phyloP scores from a whole-genome alignment of 2,113 vertebrate genomes.

The Colistium nudipinnis region DNA sequence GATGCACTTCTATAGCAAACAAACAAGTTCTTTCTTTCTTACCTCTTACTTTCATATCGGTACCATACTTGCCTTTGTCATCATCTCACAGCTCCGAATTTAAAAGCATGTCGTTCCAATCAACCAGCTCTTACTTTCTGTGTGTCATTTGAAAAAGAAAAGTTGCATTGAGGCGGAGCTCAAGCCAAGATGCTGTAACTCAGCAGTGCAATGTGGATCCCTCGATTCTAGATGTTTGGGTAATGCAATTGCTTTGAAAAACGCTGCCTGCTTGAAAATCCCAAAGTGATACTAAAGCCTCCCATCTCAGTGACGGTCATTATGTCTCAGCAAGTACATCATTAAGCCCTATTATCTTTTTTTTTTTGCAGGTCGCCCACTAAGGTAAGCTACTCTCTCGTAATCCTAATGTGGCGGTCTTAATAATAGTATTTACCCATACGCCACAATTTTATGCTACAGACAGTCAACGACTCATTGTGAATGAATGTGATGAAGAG shows the following conservation, averaged over 20 bases:
- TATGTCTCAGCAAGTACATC: conserved; percentile 13
- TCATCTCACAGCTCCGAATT: background rate
- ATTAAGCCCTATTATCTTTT: conserved; percentile 36
- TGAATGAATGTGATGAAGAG: conserved; percentile 30
- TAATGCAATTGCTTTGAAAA: conserved; percentile 44
- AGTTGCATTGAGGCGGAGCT: conserved; percentile 28
- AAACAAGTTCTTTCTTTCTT: background rate
- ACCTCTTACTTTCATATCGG: background rate
- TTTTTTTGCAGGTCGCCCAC: conserved; percentile 79
- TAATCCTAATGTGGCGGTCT: conserved; percentile 1
- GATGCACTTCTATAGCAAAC: conserved; percentile 56
- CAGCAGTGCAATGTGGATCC: conserved; percentile 9
- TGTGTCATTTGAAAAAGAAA: conserved; percentile 15
- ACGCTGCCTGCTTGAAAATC: conserved; percentile 28
- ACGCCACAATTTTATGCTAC: background rate
- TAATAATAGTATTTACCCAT: conserved; percentile 7
- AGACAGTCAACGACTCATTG: conserved; percentile 20
- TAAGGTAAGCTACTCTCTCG: conserved; percentile 75
- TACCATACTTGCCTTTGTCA: background rate
- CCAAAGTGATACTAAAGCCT: conserved; percentile 35
- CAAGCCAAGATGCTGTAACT: conserved; percentile 27
- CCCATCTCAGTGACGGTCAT: conserved; percentile 19
- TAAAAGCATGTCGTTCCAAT: background rate
- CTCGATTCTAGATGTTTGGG: conserved; percentile 42
- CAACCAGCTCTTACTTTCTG: background rate